These are phyloP conservation scores for Intellagama lesueurii DNA, from an alignment of 2,797 vertebrate genomes.

Conservation along the genomic window DNA sequence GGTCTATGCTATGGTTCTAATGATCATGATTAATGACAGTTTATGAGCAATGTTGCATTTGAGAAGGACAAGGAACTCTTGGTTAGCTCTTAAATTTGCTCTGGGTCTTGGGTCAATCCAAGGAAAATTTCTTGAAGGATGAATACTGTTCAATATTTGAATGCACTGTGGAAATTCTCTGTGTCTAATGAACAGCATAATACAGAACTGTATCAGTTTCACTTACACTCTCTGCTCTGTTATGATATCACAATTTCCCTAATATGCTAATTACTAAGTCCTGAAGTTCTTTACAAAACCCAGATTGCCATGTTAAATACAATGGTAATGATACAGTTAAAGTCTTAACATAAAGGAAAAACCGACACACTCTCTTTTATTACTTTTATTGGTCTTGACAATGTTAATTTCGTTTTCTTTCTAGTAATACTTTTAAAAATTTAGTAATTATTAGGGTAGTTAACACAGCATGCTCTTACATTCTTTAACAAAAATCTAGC, in stretches of 20 bases:
- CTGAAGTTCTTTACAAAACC: slow-evolving; percentile 44
- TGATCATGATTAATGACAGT: too few relatives aligned
- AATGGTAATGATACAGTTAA: slow-evolving; percentile 56
- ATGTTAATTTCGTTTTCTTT: slow-evolving; percentile 51
- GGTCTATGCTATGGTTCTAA: neutral
- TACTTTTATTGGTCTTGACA: slow-evolving; percentile 58
- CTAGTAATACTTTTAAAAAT: slow-evolving; percentile 17
- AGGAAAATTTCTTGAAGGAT: neutral
- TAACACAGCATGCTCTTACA: slow-evolving; percentile 13
- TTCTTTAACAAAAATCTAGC: slow-evolving; percentile 13
- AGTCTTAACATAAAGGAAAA: slow-evolving; percentile 4
- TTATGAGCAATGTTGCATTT: too few relatives aligned
- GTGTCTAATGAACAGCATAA: neutral
- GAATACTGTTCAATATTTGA: neutral
- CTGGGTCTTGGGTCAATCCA: neutral
- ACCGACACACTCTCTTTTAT: slow-evolving; percentile 45
- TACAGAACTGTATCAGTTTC: neutral
- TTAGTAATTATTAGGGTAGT: slow-evolving; percentile 19
- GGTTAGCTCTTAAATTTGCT: neutral
- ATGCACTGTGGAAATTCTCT: slow-evolving; percentile 5
- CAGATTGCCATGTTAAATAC: slow-evolving; percentile 57
- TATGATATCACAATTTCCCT: slow-evolving; percentile 28
- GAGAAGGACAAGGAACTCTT: too few relatives aligned
- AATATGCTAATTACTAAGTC: slow-evolving; percentile 40
- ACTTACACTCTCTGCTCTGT: slow-evolving; percentile 31